Evolutionary conservation across 2,113 vertebrate species (phyloP), one percentile per base, ranked within the genome.

Genomic region (Platysteira castanea): DNA sequence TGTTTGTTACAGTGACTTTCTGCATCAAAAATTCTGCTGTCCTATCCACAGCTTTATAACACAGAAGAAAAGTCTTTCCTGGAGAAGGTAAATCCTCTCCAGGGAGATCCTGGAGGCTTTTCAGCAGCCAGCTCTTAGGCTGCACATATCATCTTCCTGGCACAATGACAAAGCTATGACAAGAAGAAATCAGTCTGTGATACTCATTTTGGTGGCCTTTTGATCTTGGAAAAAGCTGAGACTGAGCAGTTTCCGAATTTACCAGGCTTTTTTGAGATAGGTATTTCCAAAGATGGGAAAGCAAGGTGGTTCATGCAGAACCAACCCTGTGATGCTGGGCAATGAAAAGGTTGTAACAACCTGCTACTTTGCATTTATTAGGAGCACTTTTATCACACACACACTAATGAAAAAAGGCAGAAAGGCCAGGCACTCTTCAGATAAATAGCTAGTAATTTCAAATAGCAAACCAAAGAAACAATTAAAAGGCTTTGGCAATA

Each of bases 401-500:
- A 1, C 10, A 31, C 39, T 41, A 71, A 85, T 50, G 11, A 64
- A 50, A 46, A 70, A 73, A 82, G 19, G 52, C 41, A 93, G n/a
- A 73, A 69, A 65, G 50, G 26, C 39, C 4, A 13, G 42, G 8
- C 42, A 78, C 47, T 91, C 80, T 75, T 75, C 33, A 84, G 56
- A 67, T 64, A 77, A 87, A 84, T 15, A 93, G 41, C 33, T 73
- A 77, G 54, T 47, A 35, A 69, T 90, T 94, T 85, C 63, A 90
- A 93, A 88, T 21, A 70, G 56, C 52, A 94, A 91, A 89, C 12
- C 54, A 91, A 93, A 95, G 42, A 94, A 96, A 95, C 71, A 94
- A 94, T 85, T 91, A 91, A 84, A 84, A 86, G 28, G 35, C 59
- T 83, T 86, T 46, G 75, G 85, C 68, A 94, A 94, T 94, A 96